Evolutionary conservation across 37 sponge, comb jelly and placozoan genomes (phyloP), one percentile per base, ranked within the genome.

Genomic region (Hormiphora californensis): DNA sequence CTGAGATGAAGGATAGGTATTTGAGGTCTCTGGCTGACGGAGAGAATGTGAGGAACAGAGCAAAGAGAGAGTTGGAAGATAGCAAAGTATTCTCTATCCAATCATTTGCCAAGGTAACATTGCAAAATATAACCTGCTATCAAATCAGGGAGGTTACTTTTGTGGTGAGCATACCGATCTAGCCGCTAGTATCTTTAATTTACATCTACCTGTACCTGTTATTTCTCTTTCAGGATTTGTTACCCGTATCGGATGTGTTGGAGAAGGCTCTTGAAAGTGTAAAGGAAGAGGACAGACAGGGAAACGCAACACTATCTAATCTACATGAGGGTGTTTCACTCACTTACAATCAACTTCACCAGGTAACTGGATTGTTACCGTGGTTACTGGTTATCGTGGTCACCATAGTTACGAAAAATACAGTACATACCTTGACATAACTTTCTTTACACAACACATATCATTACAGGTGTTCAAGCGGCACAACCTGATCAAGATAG

Each of bases 201-300:
- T 49, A 49, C 15, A 17, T 15, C 53, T 9, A 49, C 53, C 53
- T 9, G 27, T 4, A 57, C 9, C 22, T 30, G n/a, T n/a, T n/a
- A n/a, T n/a, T n/a, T n/a, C n/a, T n/a, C n/a, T n/a, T 57, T 73
- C 23, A 73, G 54, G 95, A 98, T 54, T 40, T 98, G 21, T 61
- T 98, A 15, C 92, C 91, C 32, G 93, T 95, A 17, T 96, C 99
- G 25, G 99, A 98, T 85, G 86, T 92, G 28, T 86, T 98, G 43
- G 92, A 94, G 41, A 91, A 89, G 54, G 99, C 99, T 31, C 65
- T 86, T 7, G 91, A 90, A 22, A 97, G 94, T 89, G 92, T 92
- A 0, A 61, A 68, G 1, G 87, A 91, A 40, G 35, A 89, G 0
- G 69, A 91, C 23, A 85, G 88, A 23, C 63, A 25, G 0, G 85